Percentiles rank a stretch among this genome's conserved stretches.
phyloP scores from a whole-genome alignment of 2,797 vertebrate genomes.

The Melanotaenia nigrans region DNA sequence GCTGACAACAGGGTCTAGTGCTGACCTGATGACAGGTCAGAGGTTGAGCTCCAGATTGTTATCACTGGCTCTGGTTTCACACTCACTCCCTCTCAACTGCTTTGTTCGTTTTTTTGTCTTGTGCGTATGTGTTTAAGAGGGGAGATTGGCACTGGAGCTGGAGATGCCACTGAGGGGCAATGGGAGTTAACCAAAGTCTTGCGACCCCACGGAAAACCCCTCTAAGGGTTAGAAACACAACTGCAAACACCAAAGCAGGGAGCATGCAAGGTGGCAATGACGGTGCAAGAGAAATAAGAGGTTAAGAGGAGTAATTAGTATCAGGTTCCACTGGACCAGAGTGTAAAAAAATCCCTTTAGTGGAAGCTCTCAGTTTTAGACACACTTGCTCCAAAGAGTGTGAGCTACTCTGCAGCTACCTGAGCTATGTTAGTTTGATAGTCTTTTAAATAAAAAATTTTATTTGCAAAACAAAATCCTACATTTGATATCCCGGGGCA shows the following conservation, averaged over 20 bases:
- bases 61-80: conserved; percentile 86
- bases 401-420: neutral
- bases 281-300: conserved; percentile 51
- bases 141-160: conserved; percentile 68
- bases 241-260: conserved; percentile 48
- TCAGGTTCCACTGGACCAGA: conserved; percentile 53
- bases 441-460: neutral
- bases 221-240: conserved; percentile 71
- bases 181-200: conserved; percentile 70
- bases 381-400: conserved; percentile 24
- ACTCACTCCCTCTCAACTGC: conserved; percentile 75
- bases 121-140: conserved; percentile 61
- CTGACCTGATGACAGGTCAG: conserved; percentile 84
- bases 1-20: conserved; percentile 73
- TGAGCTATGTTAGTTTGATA: conserved; percentile 1
- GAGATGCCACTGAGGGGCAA: conserved; percentile 67
- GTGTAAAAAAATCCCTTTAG: conserved; percentile 10
- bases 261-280: conserved; percentile 72
- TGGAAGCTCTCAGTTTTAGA: conserved; percentile 28
- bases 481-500: neutral
- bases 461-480: neutral
- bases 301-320: conserved; percentile 65
- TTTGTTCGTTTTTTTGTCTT: conserved; percentile 69
- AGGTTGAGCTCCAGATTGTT: conserved; percentile 86
- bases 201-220: conserved; percentile 68